Evolutionary conservation across 2,888 invertebrate genomes (phyloP), one percentile per base, ranked within the genome.

Genomic region (Nemoura dubitans): DNA sequence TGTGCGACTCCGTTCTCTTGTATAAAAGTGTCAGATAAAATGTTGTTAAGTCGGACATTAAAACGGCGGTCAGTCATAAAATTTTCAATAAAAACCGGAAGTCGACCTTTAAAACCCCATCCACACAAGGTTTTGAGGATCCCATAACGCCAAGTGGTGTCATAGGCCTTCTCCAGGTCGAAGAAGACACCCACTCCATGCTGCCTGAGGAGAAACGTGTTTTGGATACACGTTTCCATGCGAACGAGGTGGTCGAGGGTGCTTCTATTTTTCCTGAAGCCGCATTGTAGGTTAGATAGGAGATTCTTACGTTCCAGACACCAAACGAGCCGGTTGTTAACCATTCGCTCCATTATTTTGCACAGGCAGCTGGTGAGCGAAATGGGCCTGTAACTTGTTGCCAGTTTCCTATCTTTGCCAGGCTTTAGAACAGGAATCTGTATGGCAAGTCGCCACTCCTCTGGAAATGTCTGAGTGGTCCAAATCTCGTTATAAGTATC

Each of bases 361-460:
- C 89, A 89, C 7, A 89, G 82, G 82, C 89, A 89, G 82, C 89
- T 89, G 21, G 89, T 89, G 27, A 89, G 86, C 28, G 89, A 88
- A 16, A 90, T 90, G 14, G 89, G 89, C 21, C 89, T 83, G 83
- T 89, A 89, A 26, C 76, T 82, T 29, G 30, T 42, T n/a, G 84
- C 59, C 28, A 84, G 42, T 10, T 28, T 30, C 78, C 29, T 83
- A 27, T 86, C 77, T 78, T 85, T 83, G 21, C 36, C 30, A 28
- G 76, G 30, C 21, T 86, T 86, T 1, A 76, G 28, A n/a, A 82
- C 82, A 10, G 82, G 78, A 16, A 86, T 27, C 82, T 81, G 27
- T n/a, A 29, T 29, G n/a, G 86, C 81, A 7, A 42, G 25, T 80
- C 80, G 42, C 86, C 86, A 86, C 43, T 59, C 28, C 28, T 27